Evolutionary conservation across 2,113 vertebrate genomes (phyloP), one percentile per base, ranked within the genome.

Genomic region (Cichladusa arquata): DNA sequence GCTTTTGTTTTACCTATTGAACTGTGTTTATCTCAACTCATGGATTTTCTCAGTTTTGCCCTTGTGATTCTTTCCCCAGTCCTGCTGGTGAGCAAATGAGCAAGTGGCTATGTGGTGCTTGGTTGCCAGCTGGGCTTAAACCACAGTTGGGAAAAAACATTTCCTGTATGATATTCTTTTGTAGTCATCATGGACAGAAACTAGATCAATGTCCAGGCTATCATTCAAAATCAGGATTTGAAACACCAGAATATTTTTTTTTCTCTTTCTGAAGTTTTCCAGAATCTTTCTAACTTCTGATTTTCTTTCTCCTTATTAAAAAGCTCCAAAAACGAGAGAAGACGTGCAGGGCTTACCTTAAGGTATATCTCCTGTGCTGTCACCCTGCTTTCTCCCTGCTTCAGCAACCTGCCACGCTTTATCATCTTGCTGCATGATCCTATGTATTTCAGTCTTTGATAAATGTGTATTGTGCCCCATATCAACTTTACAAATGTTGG

Each of bases 311-410:
- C 97, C 96, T 98, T 98, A 97, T 97, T 98, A 97, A 98, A 99
- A 99, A 99, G 99, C 99, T 99, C 98, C 99, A 99, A 99, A 99
- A 99, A 97, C 99, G 99, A 98, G 99, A 99, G 98, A 99, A 99
- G 99, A 99, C 99, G 98, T 99, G 99, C 99, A 99, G 99, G 98
- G 99, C 99, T 98, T 99, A 99, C 98, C 99, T 99, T 98, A 99
- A 99, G 99, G 99, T 99, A 99, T 98, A 98, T 98, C 97, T 98
- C 98, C 98, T 97, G 97, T 97, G 97, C 97, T 98, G 97, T 98
- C 97, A 97, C 98, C 98, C 97, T 98, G 98, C 98, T 98, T 97
- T 96, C 93, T 96, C 95, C 97, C 97, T 97, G 86, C 96, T 97
- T 97, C 95, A 96, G 97, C 98, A 97, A 95, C 97, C 97, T 95